Base-by-base conservation (phyloP, 2,888 invertebrate genomes). In the Drosophila suboccidentalis region DNA sequence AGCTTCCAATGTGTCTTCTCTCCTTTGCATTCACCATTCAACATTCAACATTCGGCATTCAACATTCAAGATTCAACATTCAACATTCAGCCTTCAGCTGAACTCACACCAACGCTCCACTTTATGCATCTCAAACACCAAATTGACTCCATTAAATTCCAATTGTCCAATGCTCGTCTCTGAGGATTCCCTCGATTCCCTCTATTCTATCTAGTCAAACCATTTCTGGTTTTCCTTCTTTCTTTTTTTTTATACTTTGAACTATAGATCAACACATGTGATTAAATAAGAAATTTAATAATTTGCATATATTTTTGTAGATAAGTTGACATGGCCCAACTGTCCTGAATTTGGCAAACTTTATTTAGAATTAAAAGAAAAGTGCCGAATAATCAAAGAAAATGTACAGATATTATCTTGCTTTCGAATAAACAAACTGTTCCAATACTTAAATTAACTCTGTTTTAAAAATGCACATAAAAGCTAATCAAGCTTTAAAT, bases 81-180 rank as follows among this genome's bases (percentile, higher is more conserved):
- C 43, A 17, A 17, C 10, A 39, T 75, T 79, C 75, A 53, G 54
- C 44, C 44, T 57, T 57, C 46, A 26, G 10, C 13, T 39, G 81
- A 83, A 75, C 68, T 73, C 87, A 78, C 84, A 80, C 77, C 76
- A 71, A 76, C 57, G 68, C 85, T 79, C 86, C 80, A 89, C 78
- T 85, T 87, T 85, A 85, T 85, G 85, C 84, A 89, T 87, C 80
- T 82, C 83, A 79, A 80, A 76, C 89, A 75, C 89, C 84, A 84
- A 86, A 86, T 86, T 86, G 86, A 86, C 90, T 90, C 86, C 86
- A 86, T 86, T 86, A 86, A 86, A 86, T 90, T 86, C 90, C 86
- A 89, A 86, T 89, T 86, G 89, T 87, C 74, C 82, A 75, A 87
- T 68, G 72, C 62, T 72, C 67, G 44, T 67, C 72, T 64, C 68